These are phyloP conservation scores for Papilio polyxenes DNA, from an alignment of 1,140 invertebrate genomes.

Conservation along the genomic window DNA sequence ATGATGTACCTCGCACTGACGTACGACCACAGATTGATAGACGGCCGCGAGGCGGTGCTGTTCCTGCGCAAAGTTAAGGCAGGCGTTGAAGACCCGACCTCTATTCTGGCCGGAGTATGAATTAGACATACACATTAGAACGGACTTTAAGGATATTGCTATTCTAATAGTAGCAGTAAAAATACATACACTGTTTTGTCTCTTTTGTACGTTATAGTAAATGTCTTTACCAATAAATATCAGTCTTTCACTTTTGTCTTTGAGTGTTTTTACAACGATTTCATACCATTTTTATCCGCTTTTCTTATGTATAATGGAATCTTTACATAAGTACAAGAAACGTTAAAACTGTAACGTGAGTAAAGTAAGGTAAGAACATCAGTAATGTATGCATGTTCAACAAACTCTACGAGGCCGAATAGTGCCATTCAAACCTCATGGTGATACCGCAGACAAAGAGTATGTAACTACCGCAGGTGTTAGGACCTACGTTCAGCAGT, in stretches of 20 bases:
- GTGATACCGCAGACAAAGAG: too few relatives aligned
- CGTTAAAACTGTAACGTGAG: too few relatives aligned
- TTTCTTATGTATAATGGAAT: too few relatives aligned
- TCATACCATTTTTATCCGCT: too few relatives aligned
- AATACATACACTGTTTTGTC: neutral
- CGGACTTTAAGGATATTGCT: constrained; percentile 29
- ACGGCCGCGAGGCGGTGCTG: constrained; percentile 98
- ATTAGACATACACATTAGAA: constrained; percentile 26
- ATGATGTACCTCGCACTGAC: constrained; percentile 99
- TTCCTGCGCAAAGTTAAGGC: constrained; percentile 98
- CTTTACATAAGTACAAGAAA: too few relatives aligned
- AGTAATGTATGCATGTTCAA: too few relatives aligned
- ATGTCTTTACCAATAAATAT: constrained; percentile 37
- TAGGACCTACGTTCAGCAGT: too few relatives aligned
- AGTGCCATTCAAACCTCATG: too few relatives aligned
- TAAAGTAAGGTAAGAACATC: too few relatives aligned
- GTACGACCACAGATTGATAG: constrained; percentile 99
- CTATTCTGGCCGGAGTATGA: constrained; percentile 94
- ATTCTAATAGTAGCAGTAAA: constrained; percentile 8
- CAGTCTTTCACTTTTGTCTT: neutral
- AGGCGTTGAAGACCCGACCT: constrained; percentile 97
- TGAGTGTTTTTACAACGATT: neutral
- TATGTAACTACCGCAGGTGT: too few relatives aligned
- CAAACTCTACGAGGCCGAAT: too few relatives aligned
- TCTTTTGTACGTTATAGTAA: constrained; percentile 33